Base-by-base conservation (phyloP, 2,888 invertebrate species). In the Slavum lentiscoides region DNA sequence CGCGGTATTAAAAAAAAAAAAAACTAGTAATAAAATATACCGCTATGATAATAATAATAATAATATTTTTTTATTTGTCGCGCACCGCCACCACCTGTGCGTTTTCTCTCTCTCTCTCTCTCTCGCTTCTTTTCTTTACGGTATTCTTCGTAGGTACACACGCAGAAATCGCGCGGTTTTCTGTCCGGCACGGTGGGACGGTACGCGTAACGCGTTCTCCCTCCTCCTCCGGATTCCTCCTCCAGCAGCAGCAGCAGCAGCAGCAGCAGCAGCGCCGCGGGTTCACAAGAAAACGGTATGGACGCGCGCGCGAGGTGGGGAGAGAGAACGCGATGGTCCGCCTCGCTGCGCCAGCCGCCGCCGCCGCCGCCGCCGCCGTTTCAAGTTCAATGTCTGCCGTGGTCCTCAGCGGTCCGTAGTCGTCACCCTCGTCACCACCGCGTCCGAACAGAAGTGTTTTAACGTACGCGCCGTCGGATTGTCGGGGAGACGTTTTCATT, bases 371-470 rank as follows among this genome's bases (percentile, higher is more conserved):
- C 30, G 49, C 49, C 49, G 70, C 30, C 30, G 77, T 70, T 80
- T 80, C 80, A 80, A 80, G 80, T 80, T 80, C 80, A 80, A 80
- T 80, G 77, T 70, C 77, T 80, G 70, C 39, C 70, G 70, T 64
- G 80, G 80, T 72, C 70, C 62, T 80, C 64, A 39, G 70, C 69
- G 74, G 55, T 74, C 66, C 55, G 53, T 66, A 43, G 66, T 74
- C 55, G 64, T 23, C 8, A 30, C 30, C 58, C 66, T 39, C 55
- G 58, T 49, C 67, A 23, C 49, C 30, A 43, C 9, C 43, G 43
- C 6, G 43, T 13, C 49, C 61, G 30, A 30, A 30, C 30, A 30
- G 30, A 30, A 30, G 30, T 30, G 1, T 30, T 2, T 2, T 2
- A 30, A 30, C 30, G 30, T 30, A 6, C 43, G 43, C 43, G 43